Evolutionary conservation across 2,797 vertebrate species (phyloP), one percentile per base, ranked within the genome.

Genomic region (Gambelia wislizenii): DNA sequence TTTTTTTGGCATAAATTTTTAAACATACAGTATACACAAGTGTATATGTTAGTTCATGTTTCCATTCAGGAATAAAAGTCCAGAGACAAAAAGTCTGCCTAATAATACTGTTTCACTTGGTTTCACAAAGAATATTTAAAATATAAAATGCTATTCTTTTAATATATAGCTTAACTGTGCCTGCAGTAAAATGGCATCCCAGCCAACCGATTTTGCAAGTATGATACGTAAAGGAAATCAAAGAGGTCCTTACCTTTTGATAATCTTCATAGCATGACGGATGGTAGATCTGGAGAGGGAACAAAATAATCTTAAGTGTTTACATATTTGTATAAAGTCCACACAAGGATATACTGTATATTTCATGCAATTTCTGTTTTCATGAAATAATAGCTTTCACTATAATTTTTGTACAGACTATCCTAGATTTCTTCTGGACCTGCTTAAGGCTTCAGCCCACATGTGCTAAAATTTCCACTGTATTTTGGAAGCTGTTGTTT

Each of bases 261-360:
- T 99, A 99, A 96, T 99, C 99, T 95, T 99, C 98, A 0, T 98
- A 99, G 96, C 99, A 99, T 81, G 98, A 98, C 2, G 99, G 99
- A 96, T 99, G 99, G 96, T 99, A 99, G 95, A 98, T 99, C 99
- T 99, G 96, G 61, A 95, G 89, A 89, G 81, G 69, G 85, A 79
- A 61, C 18, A 91, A 44, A 56, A 20, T 20, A 59, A 0, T 36
- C 1, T 47, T 70, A 90, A 59, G 5, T 13, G 69, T 67, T 49
- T 76, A 52, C 4, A 80, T 13, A 74, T 72, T 70, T 39, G 80
- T n/a, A 10, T n/a, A 42, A 87, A 67, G 64, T 67, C 30, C 56
- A 22, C 20, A 59, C 20, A 59, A 59, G 56, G 30, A 67, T 3
- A 67, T 10, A 67, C 13, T 67, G 10, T 33, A 30, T 27, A 67